phyloP scores from a whole-genome alignment of 2,113 vertebrate genomes.

The Ailurus styani region DNA sequence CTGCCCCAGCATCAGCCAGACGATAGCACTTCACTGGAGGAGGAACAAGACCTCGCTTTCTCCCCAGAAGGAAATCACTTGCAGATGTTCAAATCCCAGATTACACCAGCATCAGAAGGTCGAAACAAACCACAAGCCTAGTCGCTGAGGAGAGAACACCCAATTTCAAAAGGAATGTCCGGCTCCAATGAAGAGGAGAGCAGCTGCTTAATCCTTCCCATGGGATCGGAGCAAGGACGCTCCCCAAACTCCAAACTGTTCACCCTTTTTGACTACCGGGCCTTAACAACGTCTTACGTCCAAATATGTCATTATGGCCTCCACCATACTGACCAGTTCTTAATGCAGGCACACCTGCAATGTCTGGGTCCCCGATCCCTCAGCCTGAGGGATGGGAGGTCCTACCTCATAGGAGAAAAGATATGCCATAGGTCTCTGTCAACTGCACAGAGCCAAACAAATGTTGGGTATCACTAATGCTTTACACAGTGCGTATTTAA shows the following conservation, averaged over 20 bases:
- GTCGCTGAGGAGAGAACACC: background rate
- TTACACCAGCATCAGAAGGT: conserved; percentile 39
- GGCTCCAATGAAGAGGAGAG: background rate
- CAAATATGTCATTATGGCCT: background rate
- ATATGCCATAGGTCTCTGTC: background rate
- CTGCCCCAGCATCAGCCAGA: conserved; percentile 19
- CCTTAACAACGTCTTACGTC: background rate
- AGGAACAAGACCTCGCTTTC: conserved; percentile 18
- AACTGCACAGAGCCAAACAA: background rate
- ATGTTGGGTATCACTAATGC: background rate
- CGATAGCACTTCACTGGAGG: rapidly evolving
- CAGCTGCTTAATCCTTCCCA: background rate
- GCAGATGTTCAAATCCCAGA: conserved; percentile 72
- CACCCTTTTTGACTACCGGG: background rate
- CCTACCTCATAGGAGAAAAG: background rate
- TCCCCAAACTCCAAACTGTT: background rate
- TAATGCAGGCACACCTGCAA: background rate
- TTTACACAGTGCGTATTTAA: rapidly evolving
- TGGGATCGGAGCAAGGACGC: background rate
- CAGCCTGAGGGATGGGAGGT: background rate
- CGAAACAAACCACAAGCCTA: conserved; percentile 42
- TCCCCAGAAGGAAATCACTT: conserved; percentile 68
- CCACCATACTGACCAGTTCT: background rate
- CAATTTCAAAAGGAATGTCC: background rate
- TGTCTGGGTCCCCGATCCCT: background rate